phyloP scores from a whole-genome alignment of 2,888 invertebrate genomes.

The Acleris emargana region DNA sequence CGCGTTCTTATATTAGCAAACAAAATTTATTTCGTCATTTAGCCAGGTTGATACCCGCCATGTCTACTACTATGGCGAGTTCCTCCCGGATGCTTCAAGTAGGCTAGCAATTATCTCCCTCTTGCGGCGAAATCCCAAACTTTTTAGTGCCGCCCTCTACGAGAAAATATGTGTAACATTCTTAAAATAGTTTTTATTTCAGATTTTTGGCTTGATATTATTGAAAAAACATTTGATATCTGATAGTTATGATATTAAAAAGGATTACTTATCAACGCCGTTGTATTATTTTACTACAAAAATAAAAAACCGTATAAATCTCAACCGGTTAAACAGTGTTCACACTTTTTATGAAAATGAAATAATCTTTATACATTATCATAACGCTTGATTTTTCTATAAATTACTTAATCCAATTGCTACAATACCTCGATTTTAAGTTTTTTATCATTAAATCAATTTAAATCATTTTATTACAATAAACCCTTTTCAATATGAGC shows the following conservation, averaged over 20 bases:
- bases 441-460: too few relatives aligned
- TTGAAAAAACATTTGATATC: background rate
- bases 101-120: constrained; percentile 82
- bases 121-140: constrained; percentile 67
- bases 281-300: too few relatives aligned
- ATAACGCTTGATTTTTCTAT: too few relatives aligned
- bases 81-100: constrained; percentile 86
- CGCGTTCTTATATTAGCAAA: constrained; percentile 82
- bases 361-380: background rate
- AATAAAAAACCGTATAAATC: too few relatives aligned
- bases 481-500: too few relatives aligned
- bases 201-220: background rate
- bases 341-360: background rate
- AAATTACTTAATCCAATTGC: too few relatives aligned
- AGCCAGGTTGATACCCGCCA: constrained; percentile 90
- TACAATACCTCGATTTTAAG: too few relatives aligned
- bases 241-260: too few relatives aligned
- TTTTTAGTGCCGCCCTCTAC: constrained; percentile 70
- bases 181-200: constrained; percentile 6
- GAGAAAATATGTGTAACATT: constrained; percentile 55
- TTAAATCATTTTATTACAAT: too few relatives aligned
- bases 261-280: too few relatives aligned
- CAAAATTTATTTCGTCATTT: constrained; percentile 86
- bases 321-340: background rate
- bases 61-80: constrained; percentile 91